Evolutionary conservation across 2,797 vertebrate genomes (phyloP).

Genomic region (Characodon lateralis): DNA sequence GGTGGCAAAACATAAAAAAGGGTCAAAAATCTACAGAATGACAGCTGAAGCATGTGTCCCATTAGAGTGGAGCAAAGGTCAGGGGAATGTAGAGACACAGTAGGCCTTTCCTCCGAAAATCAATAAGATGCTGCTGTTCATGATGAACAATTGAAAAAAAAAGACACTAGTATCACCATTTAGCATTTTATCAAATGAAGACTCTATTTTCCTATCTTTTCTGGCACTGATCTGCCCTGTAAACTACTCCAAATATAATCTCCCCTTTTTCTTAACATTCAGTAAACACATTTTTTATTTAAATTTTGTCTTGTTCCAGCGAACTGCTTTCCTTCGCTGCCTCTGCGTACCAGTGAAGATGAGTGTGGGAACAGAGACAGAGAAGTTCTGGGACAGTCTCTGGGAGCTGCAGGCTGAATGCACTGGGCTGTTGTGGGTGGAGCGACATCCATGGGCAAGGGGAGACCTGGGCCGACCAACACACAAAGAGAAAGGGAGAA

Average conservation of each 20-base stretch:
- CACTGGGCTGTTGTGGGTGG: constrained; percentile 99
- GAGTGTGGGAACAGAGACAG: constrained; percentile 99
- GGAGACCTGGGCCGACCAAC: constrained; percentile 90
- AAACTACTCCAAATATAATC: constrained; percentile 11
- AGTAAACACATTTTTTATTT: neutral
- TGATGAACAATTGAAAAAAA: neutral
- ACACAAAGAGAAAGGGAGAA: constrained; percentile 54
- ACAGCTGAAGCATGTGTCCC: constrained; percentile 77
- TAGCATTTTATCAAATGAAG: constrained; percentile 11
- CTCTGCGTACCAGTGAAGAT: constrained; percentile 96
- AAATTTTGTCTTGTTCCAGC: constrained; percentile 17
- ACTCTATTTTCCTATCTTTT: constrained; percentile 14
- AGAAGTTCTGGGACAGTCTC: constrained; percentile 97
- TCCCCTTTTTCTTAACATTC: neutral
- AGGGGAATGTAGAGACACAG: constrained; percentile 38
- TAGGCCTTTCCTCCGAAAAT: constrained; percentile 33
- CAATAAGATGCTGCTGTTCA: constrained; percentile 14
- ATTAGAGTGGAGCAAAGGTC: constrained; percentile 53
- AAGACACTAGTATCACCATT: constrained; percentile 6
- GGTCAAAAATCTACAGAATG: constrained; percentile 51
- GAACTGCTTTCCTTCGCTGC: constrained; percentile 58
- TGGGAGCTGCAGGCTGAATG: constrained; percentile 96
- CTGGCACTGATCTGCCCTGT: constrained; percentile 15
- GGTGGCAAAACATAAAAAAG: constrained; percentile 45
- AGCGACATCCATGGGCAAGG: constrained; percentile 96